These are phyloP conservation scores for Diploptera punctata DNA, from an alignment of 2,888 invertebrate genomes.

Conservation along the genomic window DNA sequence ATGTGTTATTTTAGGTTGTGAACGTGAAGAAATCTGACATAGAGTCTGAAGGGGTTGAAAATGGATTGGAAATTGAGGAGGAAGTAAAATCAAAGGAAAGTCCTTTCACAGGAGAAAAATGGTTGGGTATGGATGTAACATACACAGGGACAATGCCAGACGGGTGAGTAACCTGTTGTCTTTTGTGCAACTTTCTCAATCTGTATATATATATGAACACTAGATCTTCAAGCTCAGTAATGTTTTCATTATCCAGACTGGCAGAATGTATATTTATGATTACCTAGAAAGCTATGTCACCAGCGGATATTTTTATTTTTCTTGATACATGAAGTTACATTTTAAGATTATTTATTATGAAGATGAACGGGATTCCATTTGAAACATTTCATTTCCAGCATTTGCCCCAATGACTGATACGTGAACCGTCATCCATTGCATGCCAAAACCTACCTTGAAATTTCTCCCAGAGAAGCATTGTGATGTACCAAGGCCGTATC, in stretches of 20 bases:
- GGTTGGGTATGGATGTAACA: slow-evolving; percentile 12
- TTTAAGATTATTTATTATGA: background rate
- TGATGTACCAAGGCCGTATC: too few relatives aligned
- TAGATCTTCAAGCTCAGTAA: background rate
- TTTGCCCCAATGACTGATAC: too few relatives aligned
- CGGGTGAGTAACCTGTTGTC: slow-evolving; percentile 25
- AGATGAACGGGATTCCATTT: too few relatives aligned
- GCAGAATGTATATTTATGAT: background rate
- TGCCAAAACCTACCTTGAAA: too few relatives aligned
- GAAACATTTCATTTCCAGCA: too few relatives aligned
- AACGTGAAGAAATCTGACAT: too few relatives aligned
- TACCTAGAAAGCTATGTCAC: background rate
- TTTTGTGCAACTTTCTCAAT: background rate
- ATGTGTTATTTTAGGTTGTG: slow-evolving; percentile 16
- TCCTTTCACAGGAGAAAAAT: slow-evolving; percentile 35
- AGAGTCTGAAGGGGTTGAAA: too few relatives aligned
- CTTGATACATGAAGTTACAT: background rate
- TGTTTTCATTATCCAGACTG: background rate
- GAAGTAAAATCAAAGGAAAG: slow-evolving; percentile 10
- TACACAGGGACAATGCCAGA: background rate
- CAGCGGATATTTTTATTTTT: background rate
- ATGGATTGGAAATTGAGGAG: background rate
- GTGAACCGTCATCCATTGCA: too few relatives aligned
- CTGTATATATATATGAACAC: background rate
- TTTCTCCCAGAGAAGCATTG: too few relatives aligned